phyloP scores from a whole-genome alignment of 2,113 vertebrate genomes.

The Collichthys lucidus region DNA sequence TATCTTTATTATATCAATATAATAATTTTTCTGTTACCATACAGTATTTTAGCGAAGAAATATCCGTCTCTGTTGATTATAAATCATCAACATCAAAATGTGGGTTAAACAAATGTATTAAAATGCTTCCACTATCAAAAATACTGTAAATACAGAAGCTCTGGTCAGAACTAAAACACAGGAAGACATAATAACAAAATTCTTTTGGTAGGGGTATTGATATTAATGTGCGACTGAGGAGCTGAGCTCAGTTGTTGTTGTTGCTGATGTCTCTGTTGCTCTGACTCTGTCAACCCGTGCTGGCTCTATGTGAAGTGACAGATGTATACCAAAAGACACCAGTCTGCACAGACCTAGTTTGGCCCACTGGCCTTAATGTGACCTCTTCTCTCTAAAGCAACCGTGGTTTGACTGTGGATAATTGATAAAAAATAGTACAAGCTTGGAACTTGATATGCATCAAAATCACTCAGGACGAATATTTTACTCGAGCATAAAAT shows the following conservation, averaged over 20 bases:
- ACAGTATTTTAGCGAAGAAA: not conserved
- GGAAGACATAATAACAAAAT: slow-evolving; percentile 36
- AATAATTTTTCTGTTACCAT: not conserved
- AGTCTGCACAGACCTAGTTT: slow-evolving; percentile 63
- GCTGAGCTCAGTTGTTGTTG: slow-evolving; percentile 45
- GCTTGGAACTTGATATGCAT: not conserved
- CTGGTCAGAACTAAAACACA: not conserved
- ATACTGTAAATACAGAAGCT: not conserved
- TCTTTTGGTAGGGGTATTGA: slow-evolving; percentile 53
- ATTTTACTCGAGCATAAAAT: not conserved
- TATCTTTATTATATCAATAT: too few species aligned
- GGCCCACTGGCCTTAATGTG: slow-evolving; percentile 61
- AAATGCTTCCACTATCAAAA: not conserved
- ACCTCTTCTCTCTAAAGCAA: slow-evolving; percentile 48
- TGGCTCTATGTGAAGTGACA: slow-evolving; percentile 72
- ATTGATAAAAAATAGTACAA: slow-evolving; percentile 15
- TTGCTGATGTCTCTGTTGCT: slow-evolving; percentile 60
- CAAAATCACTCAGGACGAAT: not conserved
- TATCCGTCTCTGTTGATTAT: too few species aligned
- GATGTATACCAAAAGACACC: slow-evolving; percentile 74
- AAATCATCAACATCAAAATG: not conserved
- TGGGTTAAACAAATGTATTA: not conserved
- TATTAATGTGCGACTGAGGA: slow-evolving; percentile 51
- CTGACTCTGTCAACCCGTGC: slow-evolving; percentile 54
- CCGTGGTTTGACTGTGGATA: slow-evolving; percentile 34